Evolutionary conservation across 2,113 vertebrate genomes (phyloP), one percentile per base, ranked within the genome.

Genomic region (Sinocyclocheilus anophthalmus): DNA sequence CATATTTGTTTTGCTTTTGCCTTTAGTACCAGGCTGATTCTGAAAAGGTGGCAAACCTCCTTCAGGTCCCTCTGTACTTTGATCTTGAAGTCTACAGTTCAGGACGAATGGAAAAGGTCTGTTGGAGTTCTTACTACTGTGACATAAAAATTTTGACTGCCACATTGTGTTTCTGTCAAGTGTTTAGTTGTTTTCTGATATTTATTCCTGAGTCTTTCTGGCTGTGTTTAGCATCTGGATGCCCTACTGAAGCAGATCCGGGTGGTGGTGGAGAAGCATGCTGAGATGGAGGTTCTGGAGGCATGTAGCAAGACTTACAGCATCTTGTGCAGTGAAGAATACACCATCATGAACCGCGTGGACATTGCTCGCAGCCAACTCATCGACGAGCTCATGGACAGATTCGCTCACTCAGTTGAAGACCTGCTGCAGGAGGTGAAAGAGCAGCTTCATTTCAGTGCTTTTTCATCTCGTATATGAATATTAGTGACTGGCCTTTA

Each of bases 231-330:
- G 96, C 98, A 99, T 94, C 92, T 99, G 89, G 98, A 99, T 85
- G 97, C 96, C 85, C 92, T 99, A 91, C 94, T 99, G 93, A 99
- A 99, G 92, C 98, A 99, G 93, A 99, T 98, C 72, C 96, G 97
- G 48, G 96, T 99, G 91, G 98, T 99, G 90, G 98, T 99, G 94
- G 98, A 99, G 89, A 99, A 99, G 91, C 98, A 99, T 7, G 96
- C 97, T 9, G 98, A 99, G 88, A 94, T 94, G 0, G 98, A 99
- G 86, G 98, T 99, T 85, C 93, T 99, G 0, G 98, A 99, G 94
- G 98, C 98, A 75, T 99, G 98, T 95, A 99, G 98, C 91, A 99
- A 99, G 94, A 99, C 98, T 22, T 99, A 99, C 92, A 99, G 97
- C 93, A 98, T 99, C 88, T 95, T 99, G 83, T 99, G 98, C 93